Evolutionary conservation across 1,140 invertebrate genomes (phyloP).

Genomic region (Habropoda laboriosa): DNA sequence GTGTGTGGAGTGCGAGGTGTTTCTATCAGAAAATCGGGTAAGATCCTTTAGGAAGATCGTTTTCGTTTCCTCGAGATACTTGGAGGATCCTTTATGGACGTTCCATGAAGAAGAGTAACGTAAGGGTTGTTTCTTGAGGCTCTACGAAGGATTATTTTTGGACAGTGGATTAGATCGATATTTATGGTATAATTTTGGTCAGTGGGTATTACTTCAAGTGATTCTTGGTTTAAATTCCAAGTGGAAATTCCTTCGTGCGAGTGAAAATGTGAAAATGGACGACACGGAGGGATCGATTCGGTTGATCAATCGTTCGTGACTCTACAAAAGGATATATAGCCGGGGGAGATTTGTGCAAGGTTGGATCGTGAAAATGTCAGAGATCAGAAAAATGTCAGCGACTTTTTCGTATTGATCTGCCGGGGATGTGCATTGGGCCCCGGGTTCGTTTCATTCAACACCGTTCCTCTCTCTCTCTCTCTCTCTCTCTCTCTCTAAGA

Average conservation of each 20-base stretch:
- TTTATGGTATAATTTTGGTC: neutral
- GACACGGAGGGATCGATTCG: neutral
- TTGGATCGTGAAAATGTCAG: neutral
- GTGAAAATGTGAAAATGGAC: constrained; percentile 12
- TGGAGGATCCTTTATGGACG: neutral
- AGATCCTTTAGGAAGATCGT: neutral
- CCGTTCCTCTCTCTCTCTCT: neutral
- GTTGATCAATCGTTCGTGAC: constrained; percentile 10
- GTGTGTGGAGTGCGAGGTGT: neutral
- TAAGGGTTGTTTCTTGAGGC: too few species aligned
- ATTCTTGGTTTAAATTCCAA: neutral
- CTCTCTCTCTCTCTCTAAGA: too few species aligned
- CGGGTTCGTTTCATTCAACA: neutral
- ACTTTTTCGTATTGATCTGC: constrained; percentile 39
- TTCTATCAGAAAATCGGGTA: neutral
- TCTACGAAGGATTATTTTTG: neutral
- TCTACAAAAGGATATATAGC: neutral
- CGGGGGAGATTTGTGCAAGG: neutral
- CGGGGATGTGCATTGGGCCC: neutral
- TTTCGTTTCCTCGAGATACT: neutral
- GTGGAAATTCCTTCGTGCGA: neutral
- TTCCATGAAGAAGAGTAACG: too few species aligned
- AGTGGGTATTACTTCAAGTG: neutral
- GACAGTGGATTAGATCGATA: neutral
- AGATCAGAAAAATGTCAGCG: constrained; percentile 15